phyloP scores from a whole-genome alignment of 2,888 invertebrate species.

The Drosophila buzzatii region DNA sequence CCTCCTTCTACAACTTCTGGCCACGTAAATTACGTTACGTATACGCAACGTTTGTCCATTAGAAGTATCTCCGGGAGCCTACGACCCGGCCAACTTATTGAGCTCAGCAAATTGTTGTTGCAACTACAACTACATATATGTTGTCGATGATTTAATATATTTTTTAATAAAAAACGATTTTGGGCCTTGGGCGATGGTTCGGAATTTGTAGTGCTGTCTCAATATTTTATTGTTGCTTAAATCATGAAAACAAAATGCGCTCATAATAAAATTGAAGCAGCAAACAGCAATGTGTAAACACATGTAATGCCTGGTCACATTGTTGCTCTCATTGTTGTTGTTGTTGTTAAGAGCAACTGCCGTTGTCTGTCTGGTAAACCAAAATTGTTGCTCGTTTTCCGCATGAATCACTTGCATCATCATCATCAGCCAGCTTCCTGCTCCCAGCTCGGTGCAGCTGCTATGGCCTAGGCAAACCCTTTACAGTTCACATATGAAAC shows the following conservation, averaged over 20 bases:
- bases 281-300: constrained; percentile 63
- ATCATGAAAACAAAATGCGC: constrained; percentile 56
- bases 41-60: constrained; percentile 40
- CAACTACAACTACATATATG: constrained; percentile 58
- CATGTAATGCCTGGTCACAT: constrained; percentile 64
- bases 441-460: constrained; percentile 6
- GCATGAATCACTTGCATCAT: constrained; percentile 78
- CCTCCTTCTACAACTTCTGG: background rate
- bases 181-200: background rate
- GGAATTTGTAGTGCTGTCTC: background rate
- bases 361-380: constrained; percentile 78
- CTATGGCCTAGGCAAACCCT: constrained; percentile 28
- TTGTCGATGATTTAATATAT: constrained; percentile 63
- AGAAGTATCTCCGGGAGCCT: constrained; percentile 14
- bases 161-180: constrained; percentile 49
- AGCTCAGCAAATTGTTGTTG: background rate
- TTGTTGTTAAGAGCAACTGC: constrained; percentile 42
- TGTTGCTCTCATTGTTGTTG: constrained; percentile 40
- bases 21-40: constrained; percentile 18
- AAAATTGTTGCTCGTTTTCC: constrained; percentile 79
- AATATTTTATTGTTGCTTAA: constrained; percentile 40
- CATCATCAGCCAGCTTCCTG: constrained; percentile 60
- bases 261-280: constrained; percentile 75
- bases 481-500: constrained; percentile 41
- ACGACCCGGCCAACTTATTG: constrained; percentile 11